Evolutionary conservation across 1,140 invertebrate genomes (phyloP), one percentile per base, ranked within the genome.

Genomic region (Meloidogyne exigua): DNA sequence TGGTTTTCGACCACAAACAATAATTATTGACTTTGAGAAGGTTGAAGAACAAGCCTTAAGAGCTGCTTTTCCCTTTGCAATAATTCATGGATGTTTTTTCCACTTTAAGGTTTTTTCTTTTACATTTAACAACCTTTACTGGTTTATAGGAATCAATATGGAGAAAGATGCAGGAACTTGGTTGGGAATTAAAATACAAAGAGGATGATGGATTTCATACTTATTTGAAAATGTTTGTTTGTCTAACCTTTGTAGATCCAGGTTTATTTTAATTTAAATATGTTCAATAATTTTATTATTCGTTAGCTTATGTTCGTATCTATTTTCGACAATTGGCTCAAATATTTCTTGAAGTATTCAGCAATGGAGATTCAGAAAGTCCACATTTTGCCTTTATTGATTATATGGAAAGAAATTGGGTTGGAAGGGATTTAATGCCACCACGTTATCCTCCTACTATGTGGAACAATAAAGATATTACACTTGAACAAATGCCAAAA

Each of bases 381-480:
- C 15, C 39, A 25, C 28, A 36, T 36, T 32, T 42, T 32, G 39
- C 28, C 1, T 68, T 68, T 42, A 32, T 68, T 68, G 39, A 68
- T 68, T 68, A 68, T 23, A 68, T 68, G 66, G 66, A 68, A 68
- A 32, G 66, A 36, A 68, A n/a, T 9, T 68, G 66, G 66, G 39
- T 68, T 42, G 66, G 66, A 32, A 18, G 66, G n/a, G 66, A 42
- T 9, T 42, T 32, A 42, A 68, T 68, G 66, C 66, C 28, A 7
- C 66, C 66, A 9, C 13, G 66, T 25, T 68, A 36, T 68, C 66
- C 66, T 9, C 15, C 39, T 9, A 32, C 28, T 18, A 68, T 68
- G 13, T 68, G 66, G 66, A 68, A 68, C 21, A 68, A 68, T 68
- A 32, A 42, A 32, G 39, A 68, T 68, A 68, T 68, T 23, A 25